These are phyloP conservation scores for Corythornis cristatus DNA, from an alignment of 2,113 vertebrate species.

Conservation along the genomic window DNA sequence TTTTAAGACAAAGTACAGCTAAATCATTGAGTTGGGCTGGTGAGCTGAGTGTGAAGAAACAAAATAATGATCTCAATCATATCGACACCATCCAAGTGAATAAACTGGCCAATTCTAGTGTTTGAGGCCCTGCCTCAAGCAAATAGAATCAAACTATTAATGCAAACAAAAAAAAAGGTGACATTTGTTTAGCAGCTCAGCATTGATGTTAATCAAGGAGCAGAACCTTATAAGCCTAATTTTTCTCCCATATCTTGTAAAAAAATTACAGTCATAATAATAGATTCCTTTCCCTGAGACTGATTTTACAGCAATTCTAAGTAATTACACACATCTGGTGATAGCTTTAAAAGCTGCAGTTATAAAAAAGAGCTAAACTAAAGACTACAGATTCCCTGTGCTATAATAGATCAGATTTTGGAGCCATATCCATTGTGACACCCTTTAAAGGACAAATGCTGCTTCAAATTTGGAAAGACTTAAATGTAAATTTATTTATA, in stretches of 20 bases:
- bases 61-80: neutral
- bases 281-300: conserved; percentile 58
- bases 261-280: conserved; percentile 53
- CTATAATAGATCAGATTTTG: conserved; percentile 6
- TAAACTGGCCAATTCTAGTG: neutral
- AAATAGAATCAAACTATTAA: neutral
- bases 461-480: neutral
- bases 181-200: conserved; percentile 29
- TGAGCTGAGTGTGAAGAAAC: neutral
- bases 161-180: neutral
- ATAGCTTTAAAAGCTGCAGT: conserved; percentile 60
- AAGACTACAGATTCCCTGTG: conserved; percentile 21
- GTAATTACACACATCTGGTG: conserved; percentile 67
- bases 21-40: neutral
- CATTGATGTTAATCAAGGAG: conserved; percentile 42
- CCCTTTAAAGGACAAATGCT: conserved; percentile 26
- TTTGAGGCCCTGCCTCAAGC: neutral
- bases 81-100: neutral
- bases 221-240: conserved; percentile 15
- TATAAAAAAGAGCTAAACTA: conserved; percentile 56
- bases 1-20: neutral
- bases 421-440: conserved; percentile 5
- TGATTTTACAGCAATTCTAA: conserved; percentile 67
- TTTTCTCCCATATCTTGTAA: conserved; percentile 47
- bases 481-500: conserved; percentile 6